Evolutionary conservation across 2,888 invertebrate species (phyloP), one percentile per base, ranked within the genome.

Genomic region (Agriopis leucophaearia): DNA sequence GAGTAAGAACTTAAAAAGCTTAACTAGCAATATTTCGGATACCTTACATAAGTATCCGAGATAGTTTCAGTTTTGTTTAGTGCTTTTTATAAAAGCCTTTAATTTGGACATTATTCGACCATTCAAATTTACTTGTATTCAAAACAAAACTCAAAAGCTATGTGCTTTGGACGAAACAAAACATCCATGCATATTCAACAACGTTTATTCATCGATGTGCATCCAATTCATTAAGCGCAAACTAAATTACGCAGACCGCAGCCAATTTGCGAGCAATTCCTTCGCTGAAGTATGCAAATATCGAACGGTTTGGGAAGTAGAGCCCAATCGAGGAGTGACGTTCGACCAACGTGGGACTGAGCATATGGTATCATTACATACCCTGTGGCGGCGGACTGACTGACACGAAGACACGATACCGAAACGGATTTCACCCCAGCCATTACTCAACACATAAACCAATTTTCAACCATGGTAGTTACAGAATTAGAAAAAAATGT

Each of bases 341-440:
- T 58, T 57, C 52, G 71, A 64, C 60, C 71, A 64, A 35, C 65
- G 60, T 56, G 40, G 62, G 71, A 69, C 70, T 58, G 71, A 77
- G 77, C 79, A 83, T 76, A 81, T 81, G 82, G 79, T 78, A 73
- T 78, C 76, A 81, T 81, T 81, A n/a, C n/a, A n/a, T n/a, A 78
- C 73, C 71, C n/a, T 57, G 40, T 18, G 44, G 51, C 42, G 75
- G 74, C 77, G 75, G 72, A 73, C 74, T 73, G 67, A 62, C 69
- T 71, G 75, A 74, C 77, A 64, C 50, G 42, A 51, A 55, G 47
- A 27, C 35, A 48, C 40, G 40, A 27, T 38, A 38, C 38, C 18
- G 12, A 27, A 48, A 48, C 12, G 18, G 6, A 27, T 48, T 27
- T 58, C 62, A 63, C 48, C 58, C 63, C 36, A 44, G 15, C 52